phyloP scores from a whole-genome alignment of 2,113 vertebrate species.

The Motacilla tschutschensis region DNA sequence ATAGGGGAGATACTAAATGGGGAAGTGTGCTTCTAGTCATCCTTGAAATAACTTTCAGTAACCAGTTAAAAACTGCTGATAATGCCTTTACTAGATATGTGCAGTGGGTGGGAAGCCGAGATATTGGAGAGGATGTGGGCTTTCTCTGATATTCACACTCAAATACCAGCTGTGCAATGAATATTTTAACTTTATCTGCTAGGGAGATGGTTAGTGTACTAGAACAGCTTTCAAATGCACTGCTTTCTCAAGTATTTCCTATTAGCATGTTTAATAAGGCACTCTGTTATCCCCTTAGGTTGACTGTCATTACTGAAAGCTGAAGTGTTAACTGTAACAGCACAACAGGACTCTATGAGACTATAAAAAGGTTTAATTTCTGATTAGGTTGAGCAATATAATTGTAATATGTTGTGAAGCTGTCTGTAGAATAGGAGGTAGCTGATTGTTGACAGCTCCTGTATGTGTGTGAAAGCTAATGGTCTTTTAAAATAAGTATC shows the following conservation, averaged over 20 bases:
- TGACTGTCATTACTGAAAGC: conserved; percentile 6
- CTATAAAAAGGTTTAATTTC: not conserved
- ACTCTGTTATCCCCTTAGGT: not conserved
- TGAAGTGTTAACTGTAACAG: not conserved
- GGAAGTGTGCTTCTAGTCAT: not conserved
- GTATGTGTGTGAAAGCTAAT: not conserved
- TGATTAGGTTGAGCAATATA: not conserved
- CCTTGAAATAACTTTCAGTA: not conserved
- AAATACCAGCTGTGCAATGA: not conserved
- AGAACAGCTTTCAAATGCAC: not conserved
- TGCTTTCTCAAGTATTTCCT: conserved; percentile 11
- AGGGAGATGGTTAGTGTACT: not conserved
- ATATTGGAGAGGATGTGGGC: not conserved
- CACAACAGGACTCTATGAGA: not conserved
- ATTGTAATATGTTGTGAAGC: not conserved
- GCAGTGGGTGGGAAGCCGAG: not conserved
- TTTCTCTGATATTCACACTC: not conserved
- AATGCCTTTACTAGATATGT: not conserved
- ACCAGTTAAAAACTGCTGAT: not conserved
- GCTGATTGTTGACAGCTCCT: not conserved
- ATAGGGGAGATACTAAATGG: not conserved
- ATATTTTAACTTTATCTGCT: conserved; percentile 4
- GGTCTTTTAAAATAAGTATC: not conserved
- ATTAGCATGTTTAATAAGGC: conserved; percentile 10
- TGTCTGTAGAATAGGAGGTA: not conserved